phyloP scores from a whole-genome alignment of 2,888 invertebrate genomes.

The Ephialtes manifestator region DNA sequence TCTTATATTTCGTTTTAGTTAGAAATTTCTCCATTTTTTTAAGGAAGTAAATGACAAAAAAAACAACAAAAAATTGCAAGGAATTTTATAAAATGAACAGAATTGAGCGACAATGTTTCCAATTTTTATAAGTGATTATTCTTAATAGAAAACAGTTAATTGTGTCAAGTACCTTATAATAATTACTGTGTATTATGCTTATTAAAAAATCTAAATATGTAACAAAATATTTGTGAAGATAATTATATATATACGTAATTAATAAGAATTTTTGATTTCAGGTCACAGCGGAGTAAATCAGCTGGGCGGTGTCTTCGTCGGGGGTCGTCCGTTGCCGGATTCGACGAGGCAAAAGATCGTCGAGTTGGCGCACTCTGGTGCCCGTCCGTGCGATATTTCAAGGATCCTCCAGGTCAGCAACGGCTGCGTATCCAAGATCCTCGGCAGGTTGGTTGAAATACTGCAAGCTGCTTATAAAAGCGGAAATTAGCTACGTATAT shows the following conservation, averaged over 20 bases:
- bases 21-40: too few relatives aligned
- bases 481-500: neutral
- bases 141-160: neutral
- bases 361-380: constrained; percentile 98
- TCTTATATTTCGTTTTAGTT: neutral
- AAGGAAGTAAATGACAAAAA: too few relatives aligned
- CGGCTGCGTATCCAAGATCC: constrained; percentile 99
- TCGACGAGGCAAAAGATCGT: constrained; percentile 99
- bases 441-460: constrained; percentile 93
- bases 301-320: constrained; percentile 99
- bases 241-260: constrained; percentile 26
- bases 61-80: too few relatives aligned
- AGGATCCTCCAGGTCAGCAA: constrained; percentile 99
- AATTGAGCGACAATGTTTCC: too few relatives aligned
- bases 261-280: constrained; percentile 80
- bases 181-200: neutral
- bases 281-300: constrained; percentile 99
- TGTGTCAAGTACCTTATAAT: neutral
- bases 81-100: too few relatives aligned
- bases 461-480: constrained; percentile 71
- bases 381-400: constrained; percentile 99
- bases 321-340: constrained; percentile 98
- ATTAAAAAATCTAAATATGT: neutral
- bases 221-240: neutral
- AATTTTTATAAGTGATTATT: too few relatives aligned